Evolutionary conservation across 64 coral and sea anemone species (phyloP), one percentile per base, ranked within the genome.

Genomic region (Dendrophyllia cribrosa): DNA sequence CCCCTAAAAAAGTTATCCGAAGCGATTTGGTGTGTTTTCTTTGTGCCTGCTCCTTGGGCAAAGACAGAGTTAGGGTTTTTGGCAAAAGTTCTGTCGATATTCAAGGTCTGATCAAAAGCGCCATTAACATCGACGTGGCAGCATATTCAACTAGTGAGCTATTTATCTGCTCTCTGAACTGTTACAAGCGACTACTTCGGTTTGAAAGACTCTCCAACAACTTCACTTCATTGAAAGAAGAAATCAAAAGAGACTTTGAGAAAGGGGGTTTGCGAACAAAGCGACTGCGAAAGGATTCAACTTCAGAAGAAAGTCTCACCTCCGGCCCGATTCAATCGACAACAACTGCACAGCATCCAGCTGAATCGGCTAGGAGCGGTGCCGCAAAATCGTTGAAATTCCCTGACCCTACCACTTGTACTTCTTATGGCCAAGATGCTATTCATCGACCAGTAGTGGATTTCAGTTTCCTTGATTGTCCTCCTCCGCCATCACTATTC

Each of bases 51-150:
- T 6, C 9, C 13, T 19, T 72, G 46, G 60, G 59, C 46, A 70
- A 16, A 59, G 26, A 72, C 43, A 67, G 59, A 77, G 49, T 83
- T 23, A 20, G 68, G 55, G 23, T 91, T 71, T 91, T 91, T 72
- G 89, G 89, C 10, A 82, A 91, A 73, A 91, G 78, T 26, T 10
- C 20, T 12, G 9, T 82, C 24, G 51, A 83, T 83, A 82, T 91
- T 82, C 26, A 60, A 19, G 71, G 66, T 16, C 77, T 91, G 45
- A 10, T 83, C 12, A 73, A 19, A 53, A 17, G 17, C 67, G 89
- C 78, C 17, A 56, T 91, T 12, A 63, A 82, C 21, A 10, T 91
- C 53, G 63, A 91, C 25, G 15, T 83, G 21, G n/a, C 34, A 7
- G 51, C 51, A 11, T 83, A 34, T 43, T 91, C 77, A 9, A 21